Conservation (phyloP, 2,888 invertebrate species). For the Dendrolimus houi region DNA sequence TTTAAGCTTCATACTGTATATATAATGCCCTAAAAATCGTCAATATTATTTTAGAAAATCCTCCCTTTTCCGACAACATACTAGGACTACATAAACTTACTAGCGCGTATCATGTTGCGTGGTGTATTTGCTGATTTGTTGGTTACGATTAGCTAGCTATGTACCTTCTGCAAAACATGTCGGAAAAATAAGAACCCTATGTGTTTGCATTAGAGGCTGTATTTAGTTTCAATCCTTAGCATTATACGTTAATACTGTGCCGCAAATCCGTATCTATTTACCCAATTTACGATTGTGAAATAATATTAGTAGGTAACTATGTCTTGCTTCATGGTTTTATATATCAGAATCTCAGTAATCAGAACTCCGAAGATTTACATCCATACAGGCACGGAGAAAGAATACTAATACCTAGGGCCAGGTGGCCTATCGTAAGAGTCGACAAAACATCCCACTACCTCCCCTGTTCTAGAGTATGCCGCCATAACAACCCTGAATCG, state of each 20-base stretch:
- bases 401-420: too few species aligned
- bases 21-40: too few species aligned
- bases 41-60: neutral
- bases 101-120: slow-evolving; percentile 52
- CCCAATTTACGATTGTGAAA: neutral
- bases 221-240: neutral
- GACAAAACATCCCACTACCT: too few species aligned
- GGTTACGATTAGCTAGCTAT: neutral
- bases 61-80: slow-evolving; percentile 9
- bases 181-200: neutral
- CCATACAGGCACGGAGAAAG: too few species aligned
- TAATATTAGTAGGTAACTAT: too few species aligned
- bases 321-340: too few species aligned
- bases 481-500: too few species aligned
- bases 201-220: neutral
- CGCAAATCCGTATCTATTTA: neutral
- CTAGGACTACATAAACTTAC: slow-evolving; percentile 32
- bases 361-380: too few species aligned
- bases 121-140: slow-evolving; percentile 10
- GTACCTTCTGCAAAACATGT: slow-evolving; percentile 11
- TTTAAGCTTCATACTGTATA: too few species aligned
- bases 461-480: too few species aligned
- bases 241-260: neutral
- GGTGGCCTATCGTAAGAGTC: too few species aligned
- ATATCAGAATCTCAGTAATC: too few species aligned